Evolutionary conservation across 1,140 invertebrate species (phyloP), one percentile per base, ranked within the genome.

Genomic region (Scaptomyza hsui): DNA sequence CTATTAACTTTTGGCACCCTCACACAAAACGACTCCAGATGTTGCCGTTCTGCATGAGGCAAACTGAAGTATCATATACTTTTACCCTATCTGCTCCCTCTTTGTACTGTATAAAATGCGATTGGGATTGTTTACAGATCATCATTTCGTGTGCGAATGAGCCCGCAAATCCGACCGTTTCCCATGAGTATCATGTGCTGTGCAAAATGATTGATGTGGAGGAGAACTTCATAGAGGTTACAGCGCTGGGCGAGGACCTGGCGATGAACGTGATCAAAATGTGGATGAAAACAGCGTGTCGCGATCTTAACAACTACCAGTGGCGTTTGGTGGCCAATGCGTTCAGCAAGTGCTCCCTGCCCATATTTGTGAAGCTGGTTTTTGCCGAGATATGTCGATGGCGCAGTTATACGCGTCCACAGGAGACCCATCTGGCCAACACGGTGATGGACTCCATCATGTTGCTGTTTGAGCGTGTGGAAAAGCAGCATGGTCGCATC

Each of bases 391-490:
- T 99, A 9, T 98, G 97, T 89, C 93, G 97, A 57, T 99, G 98
- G 98, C 94, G 98, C 48, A 99, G 98, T 63, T 99, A 99, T 90
- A 98, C 97, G 0, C 97, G 97, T 90, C 96, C 97, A 0, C 95
- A 97, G 69, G 97, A 98, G 75, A 99, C 97, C 0, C 95, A 97
- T 79, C 92, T 99, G 35, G 97, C 98, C 0, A 97, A 96, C 21
- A 98, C 97, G 4, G 98, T 99, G 0, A 99, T 98, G 95, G 98
- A 99, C 89, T 98, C 96, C 12, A 99, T 99, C 78, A 98, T 98
- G 95, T 97, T 99, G 94, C 92, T 99, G 1, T 98, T 98, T 90
- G 97, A 98, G 80, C 93, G 97, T 72, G 98, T 98, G 63, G 98
- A 99, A 92, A 97, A 97, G 83, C 96, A 97, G 93, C 98, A 99